Conservation (phyloP, 1,140 invertebrate genomes). For the Laupala kohalensis region DNA sequence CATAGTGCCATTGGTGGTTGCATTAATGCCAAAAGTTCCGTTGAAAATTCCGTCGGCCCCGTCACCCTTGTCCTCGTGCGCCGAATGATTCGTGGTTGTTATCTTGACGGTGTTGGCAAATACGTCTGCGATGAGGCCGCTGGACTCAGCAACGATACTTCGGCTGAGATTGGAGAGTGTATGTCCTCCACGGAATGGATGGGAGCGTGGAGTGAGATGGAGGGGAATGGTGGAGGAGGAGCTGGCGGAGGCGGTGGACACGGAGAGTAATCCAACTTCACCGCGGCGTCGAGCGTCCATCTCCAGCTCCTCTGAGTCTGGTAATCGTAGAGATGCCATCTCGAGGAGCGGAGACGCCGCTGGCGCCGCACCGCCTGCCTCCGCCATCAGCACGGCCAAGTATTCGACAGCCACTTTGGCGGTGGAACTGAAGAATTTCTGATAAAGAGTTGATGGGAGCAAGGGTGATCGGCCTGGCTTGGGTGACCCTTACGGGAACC, state of each 20-base stretch:
- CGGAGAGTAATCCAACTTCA: constrained; percentile 17
- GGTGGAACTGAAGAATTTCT: no score
- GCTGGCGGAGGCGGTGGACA: constrained; percentile 13
- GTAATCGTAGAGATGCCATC: constrained; percentile 34
- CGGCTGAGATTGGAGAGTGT: constrained; percentile 13
- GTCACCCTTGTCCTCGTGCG: constrained; percentile 17
- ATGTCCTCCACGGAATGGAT: no score
- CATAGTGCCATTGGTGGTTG: no score
- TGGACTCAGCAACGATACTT: constrained; percentile 21
- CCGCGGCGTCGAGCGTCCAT: constrained; percentile 25
- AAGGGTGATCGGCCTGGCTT: no score
- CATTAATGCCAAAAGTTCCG: neutral
- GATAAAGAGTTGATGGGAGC: no score
- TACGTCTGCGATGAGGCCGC: constrained; percentile 30
- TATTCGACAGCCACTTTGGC: neutral
- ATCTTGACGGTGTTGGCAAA: constrained; percentile 29
- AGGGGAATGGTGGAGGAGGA: no score
- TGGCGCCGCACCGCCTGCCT: constrained; percentile 7
- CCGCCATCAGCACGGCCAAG: constrained; percentile 13
- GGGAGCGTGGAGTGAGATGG: no score
- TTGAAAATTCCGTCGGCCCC: constrained; percentile 7
- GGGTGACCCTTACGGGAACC: no score
- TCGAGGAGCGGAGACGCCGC: constrained; percentile 24
- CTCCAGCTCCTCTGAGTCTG: constrained; percentile 34
- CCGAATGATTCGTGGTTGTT: constrained; percentile 10